Conservation (phyloP, 2,888 invertebrate species). For the Fissipunctia ypsillon region DNA sequence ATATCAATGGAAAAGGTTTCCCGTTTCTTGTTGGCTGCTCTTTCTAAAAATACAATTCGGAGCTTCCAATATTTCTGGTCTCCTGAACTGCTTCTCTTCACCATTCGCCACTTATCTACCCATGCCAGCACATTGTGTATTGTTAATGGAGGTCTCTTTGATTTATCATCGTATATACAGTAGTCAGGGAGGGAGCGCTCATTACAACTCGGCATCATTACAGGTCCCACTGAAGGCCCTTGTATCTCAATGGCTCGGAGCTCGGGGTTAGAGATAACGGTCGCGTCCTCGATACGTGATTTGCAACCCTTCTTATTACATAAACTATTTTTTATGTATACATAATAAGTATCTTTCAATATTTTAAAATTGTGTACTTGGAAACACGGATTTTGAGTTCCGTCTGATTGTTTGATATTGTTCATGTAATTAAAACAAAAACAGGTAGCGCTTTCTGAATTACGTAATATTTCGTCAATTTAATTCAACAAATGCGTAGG, state of each 20-base stretch:
- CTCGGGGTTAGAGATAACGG: slow-evolving; percentile 47
- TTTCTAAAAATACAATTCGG: not conserved
- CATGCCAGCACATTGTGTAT: not conserved
- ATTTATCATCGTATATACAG: slow-evolving; percentile 33
- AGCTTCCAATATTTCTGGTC: not conserved
- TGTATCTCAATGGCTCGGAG: slow-evolving; percentile 48
- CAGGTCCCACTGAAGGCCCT: slow-evolving; percentile 46
- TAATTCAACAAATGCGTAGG: not conserved
- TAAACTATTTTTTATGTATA: slow-evolving; percentile 14
- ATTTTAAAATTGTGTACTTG: not conserved
- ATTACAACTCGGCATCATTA: slow-evolving; percentile 62
- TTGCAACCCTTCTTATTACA: slow-evolving; percentile 33
- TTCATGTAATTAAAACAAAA: not conserved
- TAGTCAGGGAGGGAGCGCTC: slow-evolving; percentile 34
- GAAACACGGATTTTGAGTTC: not conserved
- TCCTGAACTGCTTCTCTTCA: not conserved
- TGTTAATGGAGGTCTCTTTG: slow-evolving; percentile 36
- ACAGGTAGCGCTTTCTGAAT: not conserved
- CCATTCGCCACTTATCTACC: not conserved
- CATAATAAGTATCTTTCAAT: not conserved
- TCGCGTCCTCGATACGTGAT: slow-evolving; percentile 47
- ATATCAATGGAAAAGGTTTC: not conserved
- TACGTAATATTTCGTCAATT: too few species aligned
- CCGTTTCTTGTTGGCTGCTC: not conserved
- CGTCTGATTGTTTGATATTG: not conserved